Conservation (phyloP, 2,113 vertebrate species). For the Campylomormyrus tamandua region DNA sequence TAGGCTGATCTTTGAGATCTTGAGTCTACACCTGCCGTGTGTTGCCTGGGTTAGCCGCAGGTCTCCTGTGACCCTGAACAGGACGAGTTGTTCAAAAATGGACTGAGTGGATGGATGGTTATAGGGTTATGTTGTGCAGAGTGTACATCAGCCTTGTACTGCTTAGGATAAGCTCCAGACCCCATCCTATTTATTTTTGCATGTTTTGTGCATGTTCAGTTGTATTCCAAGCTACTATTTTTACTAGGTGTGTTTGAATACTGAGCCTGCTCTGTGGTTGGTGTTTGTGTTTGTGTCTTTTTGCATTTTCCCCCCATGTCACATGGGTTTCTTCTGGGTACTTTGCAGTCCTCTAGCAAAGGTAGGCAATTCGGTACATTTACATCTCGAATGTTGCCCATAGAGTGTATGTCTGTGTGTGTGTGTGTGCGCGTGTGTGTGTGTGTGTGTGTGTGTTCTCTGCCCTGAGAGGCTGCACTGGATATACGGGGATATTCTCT, state of each 20-base stretch:
- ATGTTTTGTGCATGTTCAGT: not conserved
- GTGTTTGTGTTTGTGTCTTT: not conserved
- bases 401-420: not conserved
- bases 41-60: not conserved
- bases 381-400: not conserved
- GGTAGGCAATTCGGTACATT: not conserved
- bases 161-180: not conserved
- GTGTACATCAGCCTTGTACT: not conserved
- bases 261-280: not conserved
- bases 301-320: not conserved
- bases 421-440: not conserved
- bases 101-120: not conserved
- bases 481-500: not conserved
- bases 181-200: not conserved
- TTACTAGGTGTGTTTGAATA: not conserved
- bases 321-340: not conserved
- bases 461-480: not conserved
- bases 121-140: not conserved
- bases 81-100: not conserved
- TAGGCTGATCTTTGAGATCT: not conserved
- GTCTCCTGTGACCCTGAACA: not conserved
- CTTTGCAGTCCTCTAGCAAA: not conserved
- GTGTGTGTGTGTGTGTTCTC: not conserved
- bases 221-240: not conserved
- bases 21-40: not conserved